phyloP scores from a whole-genome alignment of 2,888 invertebrate species.

The Boloria euphrosyne region DNA sequence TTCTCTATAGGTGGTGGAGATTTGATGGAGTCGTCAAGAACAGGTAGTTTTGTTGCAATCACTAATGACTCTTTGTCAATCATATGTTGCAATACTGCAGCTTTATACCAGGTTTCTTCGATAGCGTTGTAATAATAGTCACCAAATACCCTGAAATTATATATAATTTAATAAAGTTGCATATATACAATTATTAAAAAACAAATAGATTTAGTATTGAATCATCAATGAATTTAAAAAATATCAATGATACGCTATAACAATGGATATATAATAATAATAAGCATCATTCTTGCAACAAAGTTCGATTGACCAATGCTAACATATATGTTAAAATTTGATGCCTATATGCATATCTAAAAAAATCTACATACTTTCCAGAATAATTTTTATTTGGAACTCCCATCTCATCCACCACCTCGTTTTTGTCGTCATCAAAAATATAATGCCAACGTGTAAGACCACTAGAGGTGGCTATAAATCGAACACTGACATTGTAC shows the following conservation, averaged over 20 bases:
- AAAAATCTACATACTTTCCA: slow-evolving; percentile 57
- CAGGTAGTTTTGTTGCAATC: slow-evolving; percentile 87
- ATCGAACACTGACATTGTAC: slow-evolving; percentile 89
- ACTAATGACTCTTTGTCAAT: slow-evolving; percentile 89
- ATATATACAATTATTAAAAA: background rate
- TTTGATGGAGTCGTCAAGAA: slow-evolving; percentile 64
- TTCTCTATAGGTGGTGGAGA: slow-evolving; percentile 61
- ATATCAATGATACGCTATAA: no score
- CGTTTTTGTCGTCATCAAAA: slow-evolving; percentile 82
- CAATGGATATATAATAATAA: no score
- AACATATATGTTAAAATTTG: no score
- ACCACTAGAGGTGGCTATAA: slow-evolving; percentile 94
- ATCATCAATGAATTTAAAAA: no score
- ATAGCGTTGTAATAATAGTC: slow-evolving; percentile 88
- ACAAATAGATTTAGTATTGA: no score
- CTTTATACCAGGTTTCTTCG: slow-evolving; percentile 95
- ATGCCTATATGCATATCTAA: background rate
- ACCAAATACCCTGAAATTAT: slow-evolving; percentile 85
- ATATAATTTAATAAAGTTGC: background rate
- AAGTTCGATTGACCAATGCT: no score
- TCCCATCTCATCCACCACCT: slow-evolving; percentile 64
- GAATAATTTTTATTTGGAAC: slow-evolving; percentile 53
- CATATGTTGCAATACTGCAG: slow-evolving; percentile 92
- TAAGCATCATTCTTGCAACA: no score
- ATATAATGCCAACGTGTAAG: slow-evolving; percentile 93